Conservation (phyloP, 2,113 vertebrate species). For the Hyperopisus bebe region DNA sequence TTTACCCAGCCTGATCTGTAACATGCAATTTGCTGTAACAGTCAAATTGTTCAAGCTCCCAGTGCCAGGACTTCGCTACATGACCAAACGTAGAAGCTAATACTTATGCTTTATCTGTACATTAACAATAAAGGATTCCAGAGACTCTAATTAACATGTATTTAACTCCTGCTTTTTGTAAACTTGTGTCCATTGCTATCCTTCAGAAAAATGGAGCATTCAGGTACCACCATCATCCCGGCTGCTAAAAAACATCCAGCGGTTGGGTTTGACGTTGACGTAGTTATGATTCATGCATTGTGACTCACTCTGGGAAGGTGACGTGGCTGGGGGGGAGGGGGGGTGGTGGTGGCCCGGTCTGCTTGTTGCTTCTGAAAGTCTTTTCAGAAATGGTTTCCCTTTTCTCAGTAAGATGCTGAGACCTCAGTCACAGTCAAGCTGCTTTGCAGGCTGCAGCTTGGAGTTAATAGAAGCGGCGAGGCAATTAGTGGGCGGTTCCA, state of each 20-base stretch:
- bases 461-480: not conserved
- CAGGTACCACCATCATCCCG: not conserved
- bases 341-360: not conserved
- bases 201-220: not conserved
- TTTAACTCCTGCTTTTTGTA: not conserved
- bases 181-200: not conserved
- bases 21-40: not conserved
- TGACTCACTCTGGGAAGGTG: slow-evolving; percentile 13
- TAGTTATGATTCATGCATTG: slow-evolving; percentile 1
- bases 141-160: not conserved
- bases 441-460: not conserved
- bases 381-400: not conserved
- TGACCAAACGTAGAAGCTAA: not conserved
- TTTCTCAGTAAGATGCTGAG: not conserved
- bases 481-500: not conserved
- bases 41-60: not conserved
- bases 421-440: not conserved
- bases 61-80: not conserved
- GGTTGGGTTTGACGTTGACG: not conserved
- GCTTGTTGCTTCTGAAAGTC: not conserved
- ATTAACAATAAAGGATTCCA: not conserved
- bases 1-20: not conserved
- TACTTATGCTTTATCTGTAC: not conserved
- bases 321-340: not conserved
- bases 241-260: not conserved